Base-by-base conservation (phyloP, 2,888 invertebrate species). In the Temnothorax unifasciatus region DNA sequence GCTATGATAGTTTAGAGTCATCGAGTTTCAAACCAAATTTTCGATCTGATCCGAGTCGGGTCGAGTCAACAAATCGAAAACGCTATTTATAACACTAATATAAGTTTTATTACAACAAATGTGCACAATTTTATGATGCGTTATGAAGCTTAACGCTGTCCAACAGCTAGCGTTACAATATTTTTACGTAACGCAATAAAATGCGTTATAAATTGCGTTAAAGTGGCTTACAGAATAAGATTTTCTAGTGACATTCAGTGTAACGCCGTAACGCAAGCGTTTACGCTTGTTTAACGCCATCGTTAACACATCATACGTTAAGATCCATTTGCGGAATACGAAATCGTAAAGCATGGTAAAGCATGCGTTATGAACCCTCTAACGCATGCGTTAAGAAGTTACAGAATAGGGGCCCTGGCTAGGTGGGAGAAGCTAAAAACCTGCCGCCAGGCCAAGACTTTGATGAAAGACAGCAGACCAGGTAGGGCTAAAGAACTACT, bases 321-420 rank as follows among this genome's bases (percentile, higher is more conserved):
- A 59, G 25, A 59, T 15, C 13, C 13, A 59, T 15, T 59, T 59
- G 29, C 59, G 15, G 59, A 59, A 59, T 59, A 59, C 29, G 25
- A 59, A 59, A 29, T 29, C 13, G 29, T 59, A 59, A 59, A 59
- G 44, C 25, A 57, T 57, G 57, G 59, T 59, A 59, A 59, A 8
- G 29, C 50, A 50, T 50, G 50, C 18, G 47, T 47, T 47, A 18
- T 18, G 5, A 5, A 25, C 25, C 25, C 25, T 25, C 15, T 47
- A 47, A 47, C 44, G 44, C 25, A 57, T 57, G 57, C 29, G 59
- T 59, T 59, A 59, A 59, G 5, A 29, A 29, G 5, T 54, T 54
- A 9, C 21, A 54, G 21, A 54, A 21, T 54, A 54, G 13, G 54
- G 34, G 34, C 25, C n/a, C n/a, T n/a, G n/a, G n/a, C n/a, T n/a